Conservation (phyloP, 2,888 invertebrate genomes). For the Resseliella maxima region DNA sequence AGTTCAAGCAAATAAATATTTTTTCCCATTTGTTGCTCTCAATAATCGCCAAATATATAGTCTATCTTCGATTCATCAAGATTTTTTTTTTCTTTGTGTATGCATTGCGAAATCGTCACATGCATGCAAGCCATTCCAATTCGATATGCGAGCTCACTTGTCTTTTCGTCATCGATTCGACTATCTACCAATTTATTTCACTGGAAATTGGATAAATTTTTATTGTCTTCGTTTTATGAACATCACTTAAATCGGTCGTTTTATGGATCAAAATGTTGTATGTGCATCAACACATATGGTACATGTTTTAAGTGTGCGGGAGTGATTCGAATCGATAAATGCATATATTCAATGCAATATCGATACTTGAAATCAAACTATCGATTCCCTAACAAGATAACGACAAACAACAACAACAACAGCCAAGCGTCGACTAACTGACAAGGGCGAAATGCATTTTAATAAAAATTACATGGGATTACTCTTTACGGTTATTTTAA, state of each 20-base stretch:
- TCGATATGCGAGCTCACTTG: constrained; percentile 40
- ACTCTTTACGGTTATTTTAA: constrained; percentile 36
- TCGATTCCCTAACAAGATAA: constrained; percentile 18
- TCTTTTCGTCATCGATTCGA: neutral
- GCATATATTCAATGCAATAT: neutral
- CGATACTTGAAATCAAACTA: constrained; percentile 10
- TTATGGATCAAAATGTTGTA: constrained; percentile 37
- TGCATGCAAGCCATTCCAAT: neutral
- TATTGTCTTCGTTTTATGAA: constrained; percentile 34
- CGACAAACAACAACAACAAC: neutral
- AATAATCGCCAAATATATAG: neutral
- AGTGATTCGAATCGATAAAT: constrained; percentile 26
- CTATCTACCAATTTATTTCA: constrained; percentile 1
- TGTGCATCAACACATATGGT: constrained; percentile 17
- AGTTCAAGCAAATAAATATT: neutral
- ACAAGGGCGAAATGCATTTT: constrained; percentile 21
- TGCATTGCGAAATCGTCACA: neutral
- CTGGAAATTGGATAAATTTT: constrained; percentile 10
- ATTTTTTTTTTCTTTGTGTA: too few species aligned
- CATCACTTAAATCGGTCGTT: neutral
- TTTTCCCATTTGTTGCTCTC: neutral
- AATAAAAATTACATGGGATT: constrained; percentile 48
- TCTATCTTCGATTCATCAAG: neutral
- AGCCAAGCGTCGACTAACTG: neutral
- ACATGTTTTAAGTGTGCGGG: neutral